Evolutionary conservation across 2,888 invertebrate species (phyloP).

Genomic region (Agriopis leucophaearia): DNA sequence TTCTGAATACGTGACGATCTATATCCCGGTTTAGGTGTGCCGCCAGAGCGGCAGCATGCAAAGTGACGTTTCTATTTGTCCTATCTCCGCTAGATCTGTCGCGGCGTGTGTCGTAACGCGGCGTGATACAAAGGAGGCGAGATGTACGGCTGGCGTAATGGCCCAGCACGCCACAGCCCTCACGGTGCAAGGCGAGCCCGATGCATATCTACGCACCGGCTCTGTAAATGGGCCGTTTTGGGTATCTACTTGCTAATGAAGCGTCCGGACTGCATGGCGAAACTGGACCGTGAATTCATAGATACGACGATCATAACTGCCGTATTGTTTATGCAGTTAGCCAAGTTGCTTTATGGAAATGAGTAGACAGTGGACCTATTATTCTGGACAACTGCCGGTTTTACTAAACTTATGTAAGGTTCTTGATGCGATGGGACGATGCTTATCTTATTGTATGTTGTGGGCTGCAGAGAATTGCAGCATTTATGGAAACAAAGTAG

Average conservation of each 20-base stretch:
- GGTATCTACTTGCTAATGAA: constrained; percentile 85
- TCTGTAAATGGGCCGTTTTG: constrained; percentile 84
- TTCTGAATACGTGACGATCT: constrained; percentile 67
- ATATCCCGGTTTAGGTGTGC: constrained; percentile 70
- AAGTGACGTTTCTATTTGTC: constrained; percentile 84
- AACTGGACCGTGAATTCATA: constrained; percentile 77
- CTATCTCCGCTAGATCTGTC: constrained; percentile 82
- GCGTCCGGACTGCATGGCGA: constrained; percentile 69
- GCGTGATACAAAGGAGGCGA: constrained; percentile 83
- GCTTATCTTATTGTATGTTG: constrained; percentile 38
- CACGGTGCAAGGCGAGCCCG: constrained; percentile 72
- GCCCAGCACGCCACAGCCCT: constrained; percentile 77
- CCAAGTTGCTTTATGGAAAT: constrained; percentile 69
- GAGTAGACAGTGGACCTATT: constrained; percentile 49
- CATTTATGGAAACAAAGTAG: constrained; percentile 21
- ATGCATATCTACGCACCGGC: constrained; percentile 83
- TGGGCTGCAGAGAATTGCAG: constrained; percentile 34
- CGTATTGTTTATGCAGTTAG: constrained; percentile 67
- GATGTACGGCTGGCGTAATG: constrained; percentile 81
- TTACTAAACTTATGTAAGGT: constrained; percentile 39
- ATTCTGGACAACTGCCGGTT: constrained; percentile 44
- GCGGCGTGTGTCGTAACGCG: constrained; percentile 80
- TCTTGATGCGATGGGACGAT: constrained; percentile 38
- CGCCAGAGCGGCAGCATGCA: constrained; percentile 72
- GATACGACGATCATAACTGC: constrained; percentile 75